Evolutionary conservation across 2,113 vertebrate genomes (phyloP), one percentile per base, ranked within the genome.

Genomic region (Typhlomys cinereus): DNA sequence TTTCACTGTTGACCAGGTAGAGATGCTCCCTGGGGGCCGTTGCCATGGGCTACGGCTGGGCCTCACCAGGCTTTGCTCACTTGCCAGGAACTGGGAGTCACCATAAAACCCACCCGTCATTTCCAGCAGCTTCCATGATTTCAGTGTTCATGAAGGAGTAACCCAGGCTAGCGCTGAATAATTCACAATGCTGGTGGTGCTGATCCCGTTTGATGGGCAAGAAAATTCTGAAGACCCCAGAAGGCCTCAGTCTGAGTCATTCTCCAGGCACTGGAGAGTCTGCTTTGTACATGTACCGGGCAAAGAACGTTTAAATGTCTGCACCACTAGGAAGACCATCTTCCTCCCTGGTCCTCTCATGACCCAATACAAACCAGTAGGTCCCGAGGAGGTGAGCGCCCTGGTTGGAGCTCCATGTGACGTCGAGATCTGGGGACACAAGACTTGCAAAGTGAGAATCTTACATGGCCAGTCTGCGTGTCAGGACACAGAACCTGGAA

Each of bases 71-170:
- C 74, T 67, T 91, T 85, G 64, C 85, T 95, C 71, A 90, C 73
- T 95, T 85, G 90, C 89, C 88, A 92, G 84, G 91, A 95, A 96
- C 92, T 93, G 93, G 93, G 62, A 57, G 93, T 92, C 71, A 84
- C 86, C 94, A 87, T 90, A 89, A 94, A 95, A 93, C 85, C 83
- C 48, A 57, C 86, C 93, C 89, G 94, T 96, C 94, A 93, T 94
- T 95, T 94, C 89, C 95, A 90, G 93, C 93, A 87, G 88, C 62
- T 95, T 82, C 84, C 61, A 74, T 93, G 93, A 96, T 95, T 94
- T 95, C 64, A 83, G 90, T 93, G 61, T 81, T 94, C 94, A 96
- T 71, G 23, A 92, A 93, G 93, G 85, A 96, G 67, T 52, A 92
- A 71, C n/a, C 66, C 27, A 61, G 90, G 50, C 85, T 87, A 61